These are phyloP conservation scores for Slavum lentiscoides DNA, from an alignment of 2,888 invertebrate genomes.

Conservation along the genomic window DNA sequence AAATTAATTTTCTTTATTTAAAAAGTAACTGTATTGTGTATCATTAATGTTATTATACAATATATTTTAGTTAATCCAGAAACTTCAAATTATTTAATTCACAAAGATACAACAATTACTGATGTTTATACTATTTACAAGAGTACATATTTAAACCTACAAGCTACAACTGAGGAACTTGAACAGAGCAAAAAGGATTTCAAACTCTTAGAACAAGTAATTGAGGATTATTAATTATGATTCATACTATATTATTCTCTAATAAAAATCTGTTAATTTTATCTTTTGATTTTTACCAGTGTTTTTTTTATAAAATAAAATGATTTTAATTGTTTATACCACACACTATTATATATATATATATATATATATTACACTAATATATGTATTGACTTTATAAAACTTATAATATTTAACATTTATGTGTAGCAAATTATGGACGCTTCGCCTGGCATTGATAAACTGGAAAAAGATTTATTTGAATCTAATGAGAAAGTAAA, in stretches of 20 bases:
- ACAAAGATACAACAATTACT: constrained; percentile 36
- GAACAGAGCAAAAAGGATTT: constrained; percentile 28
- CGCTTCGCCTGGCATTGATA: constrained; percentile 29
- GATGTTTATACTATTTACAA: constrained; percentile 48
- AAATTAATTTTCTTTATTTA: too few species aligned
- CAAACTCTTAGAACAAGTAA: constrained; percentile 33
- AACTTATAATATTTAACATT: background rate
- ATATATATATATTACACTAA: too few species aligned
- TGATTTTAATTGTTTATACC: too few species aligned
- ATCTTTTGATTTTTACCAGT: background rate
- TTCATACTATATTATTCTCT: background rate
- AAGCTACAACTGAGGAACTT: constrained; percentile 22
- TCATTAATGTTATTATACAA: background rate
- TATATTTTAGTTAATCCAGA: constrained; percentile 11
- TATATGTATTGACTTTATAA: too few species aligned
- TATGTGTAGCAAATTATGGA: constrained; percentile 20
- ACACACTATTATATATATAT: too few species aligned
- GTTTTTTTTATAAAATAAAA: too few species aligned
- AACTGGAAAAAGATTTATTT: constrained; percentile 26
- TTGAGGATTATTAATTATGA: background rate
- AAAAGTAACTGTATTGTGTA: background rate
- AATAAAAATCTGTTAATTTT: background rate
- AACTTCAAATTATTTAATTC: constrained; percentile 33
- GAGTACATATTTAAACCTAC: constrained; percentile 25
- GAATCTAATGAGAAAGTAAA: constrained; percentile 38